Percentiles rank a stretch among this genome's conserved stretches.
Conservation (phyloP, 1,140 invertebrate species). For the Carcinoscorpius rotundicauda region DNA sequence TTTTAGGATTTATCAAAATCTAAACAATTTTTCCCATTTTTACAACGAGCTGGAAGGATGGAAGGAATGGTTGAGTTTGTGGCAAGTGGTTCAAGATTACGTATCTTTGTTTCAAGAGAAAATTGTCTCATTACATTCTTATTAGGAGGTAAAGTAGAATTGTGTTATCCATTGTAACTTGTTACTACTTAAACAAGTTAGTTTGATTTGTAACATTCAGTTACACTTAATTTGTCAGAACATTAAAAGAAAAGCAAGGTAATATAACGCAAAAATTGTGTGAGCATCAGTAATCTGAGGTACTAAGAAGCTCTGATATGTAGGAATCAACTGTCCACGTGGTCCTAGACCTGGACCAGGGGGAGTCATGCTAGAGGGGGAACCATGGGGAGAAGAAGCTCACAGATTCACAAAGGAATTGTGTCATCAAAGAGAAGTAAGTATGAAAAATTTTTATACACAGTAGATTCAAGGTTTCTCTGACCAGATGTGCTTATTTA, state of each 20-base stretch:
- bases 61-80: constrained; percentile 93
- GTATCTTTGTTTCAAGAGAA: constrained; percentile 88
- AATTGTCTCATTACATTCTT: constrained; percentile 91
- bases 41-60: constrained; percentile 60
- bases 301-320: neutral
- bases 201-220: no score
- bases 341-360: constrained; percentile 56
- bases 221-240: no score
- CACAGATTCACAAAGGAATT: constrained; percentile 69
- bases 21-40: constrained; percentile 80
- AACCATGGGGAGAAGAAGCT: constrained; percentile 88
- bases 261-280: no score
- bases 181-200: no score
- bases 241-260: no score
- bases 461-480: no score
- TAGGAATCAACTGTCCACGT: constrained; percentile 74
- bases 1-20: constrained; percentile 60
- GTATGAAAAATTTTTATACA: no score
- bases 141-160: constrained; percentile 45
- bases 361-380: constrained; percentile 51
- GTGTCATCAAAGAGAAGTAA: constrained; percentile 74
- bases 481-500: no score
- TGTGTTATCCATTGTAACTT: no score
- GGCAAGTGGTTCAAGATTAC: constrained; percentile 78
- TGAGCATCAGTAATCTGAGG: no score